Conservation (phyloP, 2,888 invertebrate species). For the Pseudococcus jackbeardsleyi region DNA sequence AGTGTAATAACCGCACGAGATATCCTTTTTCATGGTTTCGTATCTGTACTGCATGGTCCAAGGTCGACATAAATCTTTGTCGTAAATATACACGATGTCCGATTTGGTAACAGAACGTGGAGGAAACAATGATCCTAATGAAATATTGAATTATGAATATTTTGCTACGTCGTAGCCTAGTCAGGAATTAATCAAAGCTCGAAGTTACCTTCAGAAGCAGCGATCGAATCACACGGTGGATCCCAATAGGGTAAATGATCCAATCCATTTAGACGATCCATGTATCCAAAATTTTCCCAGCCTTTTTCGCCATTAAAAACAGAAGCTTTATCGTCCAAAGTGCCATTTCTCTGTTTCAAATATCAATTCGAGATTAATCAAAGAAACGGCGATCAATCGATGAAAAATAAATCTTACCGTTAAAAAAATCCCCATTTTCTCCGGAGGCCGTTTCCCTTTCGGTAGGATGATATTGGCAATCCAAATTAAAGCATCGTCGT, state of each 20-base stretch:
- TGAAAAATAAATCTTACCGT: constrained; percentile 75
- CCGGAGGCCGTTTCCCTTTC: constrained; percentile 82
- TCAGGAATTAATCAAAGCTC: neutral
- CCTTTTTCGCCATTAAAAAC: constrained; percentile 82
- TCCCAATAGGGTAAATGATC: constrained; percentile 84
- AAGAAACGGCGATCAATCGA: neutral
- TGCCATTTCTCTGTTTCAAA: constrained; percentile 80
- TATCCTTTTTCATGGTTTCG: constrained; percentile 80
- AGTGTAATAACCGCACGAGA: constrained; percentile 73
- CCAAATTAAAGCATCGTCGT: constrained; percentile 83
- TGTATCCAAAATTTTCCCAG: constrained; percentile 85
- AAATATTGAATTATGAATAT: constrained; percentile 60
- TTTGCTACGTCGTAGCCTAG: neutral
- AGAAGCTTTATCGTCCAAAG: constrained; percentile 83
- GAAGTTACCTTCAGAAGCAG: constrained; percentile 71
- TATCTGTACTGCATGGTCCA: constrained; percentile 81
- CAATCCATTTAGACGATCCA: constrained; percentile 82
- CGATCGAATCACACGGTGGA: constrained; percentile 78
- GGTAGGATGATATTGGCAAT: constrained; percentile 87
- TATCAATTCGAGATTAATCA: neutral
- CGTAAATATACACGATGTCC: constrained; percentile 82
- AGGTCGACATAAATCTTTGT: constrained; percentile 87
- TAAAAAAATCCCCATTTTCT: constrained; percentile 82
- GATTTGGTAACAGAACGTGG: constrained; percentile 80
- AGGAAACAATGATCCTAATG: constrained; percentile 84